Conservation (phyloP, 2,113 vertebrate species). For the Micronisus gabar region DNA sequence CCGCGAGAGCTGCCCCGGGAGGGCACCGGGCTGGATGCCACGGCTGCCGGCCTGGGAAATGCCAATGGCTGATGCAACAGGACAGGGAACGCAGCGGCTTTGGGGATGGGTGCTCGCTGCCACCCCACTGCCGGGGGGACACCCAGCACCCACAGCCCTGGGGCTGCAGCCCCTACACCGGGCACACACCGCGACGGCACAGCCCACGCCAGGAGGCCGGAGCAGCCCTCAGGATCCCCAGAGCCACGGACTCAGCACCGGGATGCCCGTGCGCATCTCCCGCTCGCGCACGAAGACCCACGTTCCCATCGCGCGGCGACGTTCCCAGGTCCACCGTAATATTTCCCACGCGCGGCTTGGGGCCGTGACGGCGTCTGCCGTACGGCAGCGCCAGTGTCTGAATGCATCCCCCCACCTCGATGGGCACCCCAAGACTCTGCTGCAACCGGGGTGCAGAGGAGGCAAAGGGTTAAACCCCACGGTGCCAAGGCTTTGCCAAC, state of each 20-base stretch:
- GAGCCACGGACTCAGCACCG: background rate
- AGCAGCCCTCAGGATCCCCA: background rate
- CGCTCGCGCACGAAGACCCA: fast-evolving
- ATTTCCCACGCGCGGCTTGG: fast-evolving
- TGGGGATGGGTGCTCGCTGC: background rate
- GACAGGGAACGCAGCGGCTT: fast-evolving
- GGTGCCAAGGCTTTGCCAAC: background rate
- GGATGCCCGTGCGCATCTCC: fast-evolving
- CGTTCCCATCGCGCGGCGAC: fast-evolving
- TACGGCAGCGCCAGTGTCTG: fast-evolving
- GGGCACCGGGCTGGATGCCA: background rate
- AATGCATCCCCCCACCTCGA: background rate
- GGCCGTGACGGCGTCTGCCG: fast-evolving
- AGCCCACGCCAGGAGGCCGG: background rate
- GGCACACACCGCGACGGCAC: background rate
- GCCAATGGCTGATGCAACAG: fast-evolving
- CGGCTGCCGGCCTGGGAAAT: background rate
- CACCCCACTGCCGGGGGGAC: background rate
- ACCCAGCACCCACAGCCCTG: background rate
- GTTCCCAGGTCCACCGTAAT: fast-evolving
- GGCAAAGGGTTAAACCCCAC: background rate
- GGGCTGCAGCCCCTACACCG: background rate
- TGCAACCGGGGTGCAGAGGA: fast-evolving
- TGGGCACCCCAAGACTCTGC: background rate
- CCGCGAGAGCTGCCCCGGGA: background rate